A percentile compares a stretch with the other conserved stretches of the same genome.
Conservation (phyloP, 2,113 vertebrate genomes). For the Onychostoma macrolepis region DNA sequence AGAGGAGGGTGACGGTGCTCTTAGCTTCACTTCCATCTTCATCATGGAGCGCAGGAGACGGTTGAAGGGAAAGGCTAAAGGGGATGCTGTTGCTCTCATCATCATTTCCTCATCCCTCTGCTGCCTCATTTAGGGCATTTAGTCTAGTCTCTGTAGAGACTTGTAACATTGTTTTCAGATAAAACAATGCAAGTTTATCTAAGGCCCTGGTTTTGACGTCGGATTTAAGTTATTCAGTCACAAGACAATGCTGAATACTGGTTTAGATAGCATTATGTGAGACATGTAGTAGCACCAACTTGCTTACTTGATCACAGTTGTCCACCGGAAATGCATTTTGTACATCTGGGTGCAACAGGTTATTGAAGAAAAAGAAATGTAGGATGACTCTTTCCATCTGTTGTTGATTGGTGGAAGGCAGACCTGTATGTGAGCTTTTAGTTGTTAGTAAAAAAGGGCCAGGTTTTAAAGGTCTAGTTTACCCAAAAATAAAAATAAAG, state of each 20-base stretch:
- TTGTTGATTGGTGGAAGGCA: not conserved
- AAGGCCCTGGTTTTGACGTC: not conserved
- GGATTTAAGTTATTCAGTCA: not conserved
- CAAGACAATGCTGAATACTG: not conserved
- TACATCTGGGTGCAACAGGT: too few relatives aligned
- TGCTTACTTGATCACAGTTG: too few relatives aligned
- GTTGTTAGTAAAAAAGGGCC: not conserved
- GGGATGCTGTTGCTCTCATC: constrained; percentile 32
- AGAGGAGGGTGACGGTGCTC: constrained; percentile 60
- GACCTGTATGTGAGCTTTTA: not conserved
- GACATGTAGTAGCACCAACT: not conserved
- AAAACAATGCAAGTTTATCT: not conserved
- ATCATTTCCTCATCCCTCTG: constrained; percentile 23
- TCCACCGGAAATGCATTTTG: too few relatives aligned
- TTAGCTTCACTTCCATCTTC: constrained; percentile 49
- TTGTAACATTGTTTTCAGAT: not conserved
- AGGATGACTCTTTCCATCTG: not conserved
- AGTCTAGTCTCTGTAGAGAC: not conserved
- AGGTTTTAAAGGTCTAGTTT: too few relatives aligned
- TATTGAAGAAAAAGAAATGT: not conserved
- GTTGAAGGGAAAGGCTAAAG: constrained; percentile 44
- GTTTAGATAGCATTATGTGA: not conserved
- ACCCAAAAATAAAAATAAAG: too few relatives aligned
- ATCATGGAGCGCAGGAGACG: constrained; percentile 34
- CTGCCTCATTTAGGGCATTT: constrained; percentile 1